phyloP scores from a whole-genome alignment of 2,113 vertebrate genomes.

The Erinaceus europaeus region DNA sequence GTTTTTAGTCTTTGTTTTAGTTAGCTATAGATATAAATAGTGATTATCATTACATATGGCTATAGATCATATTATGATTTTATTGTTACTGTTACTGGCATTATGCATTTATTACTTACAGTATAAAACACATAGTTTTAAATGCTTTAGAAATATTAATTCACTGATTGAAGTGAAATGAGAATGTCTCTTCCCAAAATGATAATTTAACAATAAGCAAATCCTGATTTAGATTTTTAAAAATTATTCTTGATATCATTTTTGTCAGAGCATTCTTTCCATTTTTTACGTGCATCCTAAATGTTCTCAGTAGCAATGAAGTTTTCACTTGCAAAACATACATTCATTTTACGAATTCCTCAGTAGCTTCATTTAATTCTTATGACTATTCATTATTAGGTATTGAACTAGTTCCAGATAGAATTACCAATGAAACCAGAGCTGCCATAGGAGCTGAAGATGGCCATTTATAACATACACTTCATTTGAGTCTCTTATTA shows the following conservation, averaged over 20 bases:
- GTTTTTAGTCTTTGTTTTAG: not conserved
- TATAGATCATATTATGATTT: not conserved
- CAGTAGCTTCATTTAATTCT: conserved; percentile 35
- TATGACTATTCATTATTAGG: not conserved
- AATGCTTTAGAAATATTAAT: not conserved
- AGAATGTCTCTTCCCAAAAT: not conserved
- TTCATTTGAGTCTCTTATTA: conserved; percentile 81
- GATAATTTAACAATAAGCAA: not conserved
- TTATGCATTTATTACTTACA: not conserved
- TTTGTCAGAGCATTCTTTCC: not conserved
- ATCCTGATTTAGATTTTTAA: not conserved
- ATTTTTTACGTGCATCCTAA: not conserved
- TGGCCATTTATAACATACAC: conserved; percentile 78
- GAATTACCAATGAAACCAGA: conserved; percentile 47
- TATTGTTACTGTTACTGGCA: not conserved
- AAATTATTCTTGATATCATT: not conserved
- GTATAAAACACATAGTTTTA: not conserved
- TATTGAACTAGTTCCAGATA: conserved; percentile 56
- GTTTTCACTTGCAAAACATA: not conserved
- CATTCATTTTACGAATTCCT: not conserved
- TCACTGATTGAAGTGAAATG: not conserved
- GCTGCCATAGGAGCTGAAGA: conserved; percentile 58
- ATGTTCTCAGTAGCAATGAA: not conserved
- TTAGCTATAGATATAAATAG: not conserved
- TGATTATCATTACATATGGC: not conserved